Percentiles rank a stretch among this genome's conserved stretches.
Conservation (phyloP, 2,113 vertebrate species). For the Lepus americanus region DNA sequence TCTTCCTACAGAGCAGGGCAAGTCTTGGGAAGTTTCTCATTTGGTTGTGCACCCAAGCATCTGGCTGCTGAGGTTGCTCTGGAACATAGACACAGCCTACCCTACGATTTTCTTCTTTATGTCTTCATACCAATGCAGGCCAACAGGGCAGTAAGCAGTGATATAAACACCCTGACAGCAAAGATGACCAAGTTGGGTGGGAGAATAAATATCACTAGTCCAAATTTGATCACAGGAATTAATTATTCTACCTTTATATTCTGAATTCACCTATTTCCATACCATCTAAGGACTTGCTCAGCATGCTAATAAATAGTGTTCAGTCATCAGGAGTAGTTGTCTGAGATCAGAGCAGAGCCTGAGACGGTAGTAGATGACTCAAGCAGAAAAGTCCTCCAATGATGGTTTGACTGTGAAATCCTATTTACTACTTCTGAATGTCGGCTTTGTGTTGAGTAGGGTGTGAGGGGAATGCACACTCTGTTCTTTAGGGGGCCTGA, state of each 20-base stretch:
- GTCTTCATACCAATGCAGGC: background rate
- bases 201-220: background rate
- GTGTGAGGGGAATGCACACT: background rate
- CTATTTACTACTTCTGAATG: background rate
- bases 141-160: background rate
- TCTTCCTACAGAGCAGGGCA: background rate
- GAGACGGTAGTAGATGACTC: background rate
- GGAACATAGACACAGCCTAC: rapidly evolving
- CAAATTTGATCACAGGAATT: background rate
- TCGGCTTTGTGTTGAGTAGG: background rate
- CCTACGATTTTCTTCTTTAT: background rate
- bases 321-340: background rate
- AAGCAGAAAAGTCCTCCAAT: background rate
- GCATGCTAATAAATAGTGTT: background rate
- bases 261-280: background rate
- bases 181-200: background rate
- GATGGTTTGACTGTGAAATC: background rate
- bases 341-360: background rate
- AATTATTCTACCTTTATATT: background rate
- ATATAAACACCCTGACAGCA: background rate
- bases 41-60: background rate
- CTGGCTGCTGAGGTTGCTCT: background rate
- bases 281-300: background rate
- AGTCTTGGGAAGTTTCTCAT: background rate
- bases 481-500: background rate